Base-by-base conservation (phyloP, 2,113 vertebrate genomes). In the Catharus minimus region DNA sequence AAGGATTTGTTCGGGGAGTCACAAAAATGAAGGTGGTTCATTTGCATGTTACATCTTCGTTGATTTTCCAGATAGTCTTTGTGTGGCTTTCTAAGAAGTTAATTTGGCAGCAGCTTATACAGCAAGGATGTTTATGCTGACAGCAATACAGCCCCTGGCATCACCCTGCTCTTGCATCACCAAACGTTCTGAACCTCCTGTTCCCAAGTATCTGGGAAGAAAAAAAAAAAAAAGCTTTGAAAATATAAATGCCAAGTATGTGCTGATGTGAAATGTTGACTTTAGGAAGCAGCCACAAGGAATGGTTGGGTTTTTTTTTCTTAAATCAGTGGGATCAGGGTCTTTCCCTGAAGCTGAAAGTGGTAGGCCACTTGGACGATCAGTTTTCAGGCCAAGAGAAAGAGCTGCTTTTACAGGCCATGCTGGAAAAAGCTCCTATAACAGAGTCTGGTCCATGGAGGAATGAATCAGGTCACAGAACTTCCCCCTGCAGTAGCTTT, bases 251-350 rank as follows among this genome's bases (percentile, higher is more conserved):
- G 62, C 36, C 83, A 94, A 89, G 15, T 52, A 83, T 50, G 61
- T 67, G 68, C n/a, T 76, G 62, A 83, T 76, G 74, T 86, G 64
- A 95, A 91, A 92, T 60, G 43, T n/a, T 88, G 47, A 86, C 66
- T 86, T 69, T 13, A 76, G 22, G 79, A 89, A 82, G 49, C 4
- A 9, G 75, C 41, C 80, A 82, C 33, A 74, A 74, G 39, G 52
- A 84, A 89, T 61, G 61, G 49, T 38, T 43, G 27, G 12, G 12
- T 7, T 39, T 43, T 83, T 67, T 26, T 56, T 38, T 66, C 65
- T 87, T 44, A 86, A 86, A 85, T 14, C 46, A 88, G 38, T 50
- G 46, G 57, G n/a, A 91, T 74, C 41, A 73, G 65, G 23, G 19
- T n/a, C 44, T 52, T 56, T 84, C 80, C 33, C 55, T 62, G 62